Base-by-base conservation (phyloP, 2,113 vertebrate species). In the Nyctereutes procyonoides region DNA sequence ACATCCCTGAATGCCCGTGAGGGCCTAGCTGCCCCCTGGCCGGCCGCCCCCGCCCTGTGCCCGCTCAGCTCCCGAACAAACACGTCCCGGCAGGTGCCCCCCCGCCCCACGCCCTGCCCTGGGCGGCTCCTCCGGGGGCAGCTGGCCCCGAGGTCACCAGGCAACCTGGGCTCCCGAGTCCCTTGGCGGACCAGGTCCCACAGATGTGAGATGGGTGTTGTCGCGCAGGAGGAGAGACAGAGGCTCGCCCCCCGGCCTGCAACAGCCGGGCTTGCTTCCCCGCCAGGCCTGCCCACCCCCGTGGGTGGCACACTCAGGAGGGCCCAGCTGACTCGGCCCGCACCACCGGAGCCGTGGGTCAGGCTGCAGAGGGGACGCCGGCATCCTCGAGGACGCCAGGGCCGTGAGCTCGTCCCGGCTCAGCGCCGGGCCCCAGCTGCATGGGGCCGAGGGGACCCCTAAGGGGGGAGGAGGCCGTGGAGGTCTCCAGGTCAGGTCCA, bases 181-280 rank as follows among this genome's bases (percentile, higher is more conserved):
- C 82, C 63, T 91, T 19, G 76, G 30, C 13, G 0, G 28, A 32
- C 51, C 7, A 0, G 8, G n/a, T 9, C 51, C 48, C 5, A 4
- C 79, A 17, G 8, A 22, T 10, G 0, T 12, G 6, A 26, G 28
- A 11, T 5, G 0, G 17, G 35, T 15, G 20, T 15, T 65, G 20
- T 15, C 60, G 30, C 24, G 17, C 0, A 10, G 60, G 26, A 20
- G 19, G 35, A 20, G 17, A 11, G 17, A 30, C 17, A 62, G 24
- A 8, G 13, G 3, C 32, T 3, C 60, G 43, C 14, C 0, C 4
- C 32, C 7, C 6, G 32, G 28, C 4, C 62, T 89, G 63, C 74
- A 84, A 56, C 17, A 35, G 4, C 38, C 8, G 65, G 55, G 15
- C 74, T 38, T 8, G 19, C 80, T 63, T 56, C 67, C 77, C 56